Conservation (phyloP, 2,888 invertebrate genomes). For the Rutpela maculata region DNA sequence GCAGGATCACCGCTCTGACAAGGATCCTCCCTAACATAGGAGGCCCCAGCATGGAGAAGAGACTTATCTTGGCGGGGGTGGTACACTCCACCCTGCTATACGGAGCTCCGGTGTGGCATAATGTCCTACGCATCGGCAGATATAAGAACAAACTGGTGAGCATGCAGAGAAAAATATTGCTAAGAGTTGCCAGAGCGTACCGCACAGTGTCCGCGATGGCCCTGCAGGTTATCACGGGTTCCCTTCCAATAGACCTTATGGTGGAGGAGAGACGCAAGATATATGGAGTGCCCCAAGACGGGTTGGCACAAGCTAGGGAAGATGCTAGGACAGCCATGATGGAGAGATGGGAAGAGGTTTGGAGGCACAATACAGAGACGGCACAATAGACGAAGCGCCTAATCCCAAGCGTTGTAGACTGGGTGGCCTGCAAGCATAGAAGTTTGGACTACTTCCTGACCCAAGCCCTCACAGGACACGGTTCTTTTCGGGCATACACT, state of each 20-base stretch:
- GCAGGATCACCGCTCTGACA: slow-evolving; percentile 41
- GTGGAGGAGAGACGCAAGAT: slow-evolving; percentile 7
- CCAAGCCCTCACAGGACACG: background rate
- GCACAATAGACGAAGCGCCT: slow-evolving; percentile 9
- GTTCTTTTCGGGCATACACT: background rate
- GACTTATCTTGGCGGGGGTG: slow-evolving; percentile 30
- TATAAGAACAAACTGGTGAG: slow-evolving; percentile 25
- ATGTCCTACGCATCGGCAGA: slow-evolving; percentile 3
- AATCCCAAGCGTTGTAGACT: background rate
- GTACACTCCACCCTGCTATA: slow-evolving; percentile 41
- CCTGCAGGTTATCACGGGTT: background rate
- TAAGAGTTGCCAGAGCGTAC: slow-evolving; percentile 29
- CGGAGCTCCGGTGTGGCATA: slow-evolving; percentile 41
- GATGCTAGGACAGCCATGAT: too few relatives aligned
- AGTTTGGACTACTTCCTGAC: background rate
- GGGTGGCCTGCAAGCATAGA: background rate
- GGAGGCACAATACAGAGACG: background rate
- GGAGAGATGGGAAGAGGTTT: too few relatives aligned
- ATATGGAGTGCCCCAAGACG: background rate
- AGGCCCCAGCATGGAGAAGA: slow-evolving; percentile 32
- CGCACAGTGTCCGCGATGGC: slow-evolving; percentile 23
- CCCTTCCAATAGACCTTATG: slow-evolving; percentile 17
- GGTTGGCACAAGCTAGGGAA: background rate
- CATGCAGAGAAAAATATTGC: slow-evolving; percentile 22
- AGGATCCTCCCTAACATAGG: slow-evolving; percentile 54